Base-by-base conservation (phyloP, 2,113 vertebrate species). In the Actenoides lindsayi region DNA sequence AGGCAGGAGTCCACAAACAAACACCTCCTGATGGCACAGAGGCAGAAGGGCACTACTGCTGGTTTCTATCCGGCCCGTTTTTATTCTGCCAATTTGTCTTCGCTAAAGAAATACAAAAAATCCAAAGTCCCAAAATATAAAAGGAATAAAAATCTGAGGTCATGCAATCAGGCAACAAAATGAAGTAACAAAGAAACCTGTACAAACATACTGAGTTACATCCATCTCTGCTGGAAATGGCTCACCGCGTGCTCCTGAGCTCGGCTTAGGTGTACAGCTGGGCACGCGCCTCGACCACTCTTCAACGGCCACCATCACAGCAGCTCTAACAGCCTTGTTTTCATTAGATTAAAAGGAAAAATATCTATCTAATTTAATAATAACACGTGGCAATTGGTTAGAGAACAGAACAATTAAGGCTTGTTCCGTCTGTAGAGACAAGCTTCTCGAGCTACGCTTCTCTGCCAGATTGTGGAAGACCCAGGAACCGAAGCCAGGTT, bases 401-500 rank as follows among this genome's bases (percentile, higher is more conserved):
- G n/a, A 74, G 31, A 92, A 48, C 20, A 64, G 53, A 85, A 82
- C 73, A 74, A 95, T 68, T 65, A 56, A 92, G 68, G 46, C 15
- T 59, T 67, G 21, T 41, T 95, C 41, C 25, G 41, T 80, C 74
- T 77, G 41, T 25, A 81, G 59, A 90, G 57, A 14, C 68, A 65
- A 83, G 51, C 19, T 68, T 17, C 33, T 63, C 51, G 63, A 28
- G 60, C 89, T 83, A 50, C 59, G 74, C 25, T 50, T 42, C 70
- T 79, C 77, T 84, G 65, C 41, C 67, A 92, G 82, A 4, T 31
- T 69, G 50, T 24, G 69, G 54, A 91, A 82, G 89, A 62, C 67
- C 37, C 25, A 80, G 81, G 82, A 91, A 83, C 46, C 3, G 3
- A 76, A 63, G 84, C 92, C 95, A 96, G 78, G 75, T 85, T 91